phyloP scores from a whole-genome alignment of 2,113 vertebrate species.

The Ahaetulla prasina region DNA sequence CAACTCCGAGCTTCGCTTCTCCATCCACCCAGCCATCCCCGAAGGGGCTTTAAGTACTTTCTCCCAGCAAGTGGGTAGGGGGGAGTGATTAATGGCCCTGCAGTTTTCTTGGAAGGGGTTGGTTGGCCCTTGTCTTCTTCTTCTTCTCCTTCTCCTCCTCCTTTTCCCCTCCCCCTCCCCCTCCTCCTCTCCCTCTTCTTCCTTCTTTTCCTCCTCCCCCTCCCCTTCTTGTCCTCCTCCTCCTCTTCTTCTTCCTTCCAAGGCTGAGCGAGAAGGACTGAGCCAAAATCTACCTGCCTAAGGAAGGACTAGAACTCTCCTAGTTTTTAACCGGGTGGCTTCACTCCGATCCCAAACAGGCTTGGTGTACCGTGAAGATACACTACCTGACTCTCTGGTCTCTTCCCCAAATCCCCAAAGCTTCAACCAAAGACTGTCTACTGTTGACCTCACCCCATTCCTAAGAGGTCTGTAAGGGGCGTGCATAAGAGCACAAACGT shows the following conservation, averaged over 20 bases:
- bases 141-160: too few relatives aligned
- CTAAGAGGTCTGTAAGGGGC: too few relatives aligned
- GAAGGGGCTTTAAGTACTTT: neutral
- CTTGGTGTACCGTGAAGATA: neutral
- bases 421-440: too few relatives aligned
- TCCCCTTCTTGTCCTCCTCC: too few relatives aligned
- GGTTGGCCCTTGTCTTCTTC: neutral
- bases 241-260: neutral
- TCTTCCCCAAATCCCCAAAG: too few relatives aligned
- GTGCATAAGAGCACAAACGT: too few relatives aligned
- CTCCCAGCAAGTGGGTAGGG: neutral
- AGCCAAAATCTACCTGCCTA: neutral
- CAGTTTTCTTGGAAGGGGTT: neutral
- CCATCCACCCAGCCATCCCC: rapidly evolving
- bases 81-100: neutral
- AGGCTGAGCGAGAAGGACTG: neutral
- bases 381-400: too few relatives aligned
- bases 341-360: neutral
- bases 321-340: neutral
- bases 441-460: too few relatives aligned
- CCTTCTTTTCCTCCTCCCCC: too few relatives aligned
- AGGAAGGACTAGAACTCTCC: neutral
- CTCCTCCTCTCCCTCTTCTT: too few relatives aligned
- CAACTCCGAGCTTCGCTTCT: neutral
- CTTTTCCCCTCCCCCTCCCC: too few relatives aligned